Evolutionary conservation across 2,888 invertebrate species (phyloP).

Genomic region (Plemyria rubiginata): DNA sequence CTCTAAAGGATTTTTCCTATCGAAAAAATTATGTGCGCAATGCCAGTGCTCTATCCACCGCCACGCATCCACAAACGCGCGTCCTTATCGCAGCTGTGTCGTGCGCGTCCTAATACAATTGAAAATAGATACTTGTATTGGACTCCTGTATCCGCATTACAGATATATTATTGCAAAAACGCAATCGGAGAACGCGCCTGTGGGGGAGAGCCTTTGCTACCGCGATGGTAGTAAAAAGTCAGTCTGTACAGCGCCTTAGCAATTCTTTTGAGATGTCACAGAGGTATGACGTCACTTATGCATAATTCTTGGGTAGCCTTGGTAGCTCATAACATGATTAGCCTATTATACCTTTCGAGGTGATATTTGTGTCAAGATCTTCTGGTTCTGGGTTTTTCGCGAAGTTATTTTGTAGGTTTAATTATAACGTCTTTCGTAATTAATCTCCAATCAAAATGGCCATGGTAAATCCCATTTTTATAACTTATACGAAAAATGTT

Average conservation of each 20-base stretch:
- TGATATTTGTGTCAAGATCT: constrained; percentile 43
- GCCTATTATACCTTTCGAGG: constrained; percentile 39
- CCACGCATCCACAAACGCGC: no score
- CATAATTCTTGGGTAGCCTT: constrained; percentile 51
- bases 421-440: neutral
- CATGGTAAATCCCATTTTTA: neutral
- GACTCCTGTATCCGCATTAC: no score
- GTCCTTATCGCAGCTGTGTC: no score
- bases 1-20: no score
- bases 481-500: neutral
- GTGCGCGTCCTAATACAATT: no score
- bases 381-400: constrained; percentile 37
- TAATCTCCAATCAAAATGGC: neutral
- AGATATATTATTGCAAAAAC: no score
- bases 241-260: constrained; percentile 28
- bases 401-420: constrained; percentile 12
- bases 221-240: no score
- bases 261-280: constrained; percentile 72
- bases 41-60: no score
- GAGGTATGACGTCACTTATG: constrained; percentile 51
- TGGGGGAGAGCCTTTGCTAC: no score
- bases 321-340: constrained; percentile 38
- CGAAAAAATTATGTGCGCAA: no score
- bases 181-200: no score
- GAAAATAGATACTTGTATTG: no score